Conservation (phyloP, 2,888 invertebrate species). For the Atethmia centrago region DNA sequence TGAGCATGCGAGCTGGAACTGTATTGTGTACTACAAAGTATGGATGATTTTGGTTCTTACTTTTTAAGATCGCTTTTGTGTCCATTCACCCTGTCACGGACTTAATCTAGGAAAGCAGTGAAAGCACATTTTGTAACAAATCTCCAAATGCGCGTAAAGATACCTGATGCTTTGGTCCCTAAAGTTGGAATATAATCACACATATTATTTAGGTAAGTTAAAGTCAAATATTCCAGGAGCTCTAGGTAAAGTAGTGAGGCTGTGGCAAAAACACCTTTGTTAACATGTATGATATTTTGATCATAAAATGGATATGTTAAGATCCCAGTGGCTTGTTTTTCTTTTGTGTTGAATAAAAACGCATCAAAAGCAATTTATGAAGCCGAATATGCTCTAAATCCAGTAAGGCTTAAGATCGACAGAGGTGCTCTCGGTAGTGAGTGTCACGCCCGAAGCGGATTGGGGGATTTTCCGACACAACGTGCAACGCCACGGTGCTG, state of each 20-base stretch:
- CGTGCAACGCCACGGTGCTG: constrained; percentile 72
- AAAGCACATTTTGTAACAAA: not conserved
- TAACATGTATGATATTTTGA: not conserved
- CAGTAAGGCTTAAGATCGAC: constrained; percentile 75
- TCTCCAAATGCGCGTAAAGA: not conserved
- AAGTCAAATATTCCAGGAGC: not conserved
- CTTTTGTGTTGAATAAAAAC: constrained; percentile 60
- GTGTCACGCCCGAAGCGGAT: constrained; percentile 77
- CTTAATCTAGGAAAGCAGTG: not conserved
- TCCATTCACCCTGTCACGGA: not conserved
- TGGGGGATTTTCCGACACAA: constrained; percentile 78
- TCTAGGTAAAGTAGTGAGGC: not conserved
- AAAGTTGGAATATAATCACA: not conserved
- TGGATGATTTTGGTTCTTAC: not conserved
- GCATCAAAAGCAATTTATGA: constrained; percentile 71
- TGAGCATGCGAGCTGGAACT: constrained; percentile 1
- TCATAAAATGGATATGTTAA: constrained; percentile 14
- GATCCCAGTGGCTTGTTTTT: constrained; percentile 35
- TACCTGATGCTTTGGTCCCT: too few species aligned
- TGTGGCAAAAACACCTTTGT: not conserved
- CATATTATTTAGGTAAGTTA: too few species aligned
- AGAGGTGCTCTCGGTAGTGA: constrained; percentile 72
- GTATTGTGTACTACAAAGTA: not conserved
- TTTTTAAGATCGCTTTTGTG: not conserved
- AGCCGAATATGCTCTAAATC: constrained; percentile 74